Percentiles rank a stretch among this genome's conserved stretches.
Conservation (phyloP, 2,888 invertebrate genomes). For the Ariolimax columbianus region DNA sequence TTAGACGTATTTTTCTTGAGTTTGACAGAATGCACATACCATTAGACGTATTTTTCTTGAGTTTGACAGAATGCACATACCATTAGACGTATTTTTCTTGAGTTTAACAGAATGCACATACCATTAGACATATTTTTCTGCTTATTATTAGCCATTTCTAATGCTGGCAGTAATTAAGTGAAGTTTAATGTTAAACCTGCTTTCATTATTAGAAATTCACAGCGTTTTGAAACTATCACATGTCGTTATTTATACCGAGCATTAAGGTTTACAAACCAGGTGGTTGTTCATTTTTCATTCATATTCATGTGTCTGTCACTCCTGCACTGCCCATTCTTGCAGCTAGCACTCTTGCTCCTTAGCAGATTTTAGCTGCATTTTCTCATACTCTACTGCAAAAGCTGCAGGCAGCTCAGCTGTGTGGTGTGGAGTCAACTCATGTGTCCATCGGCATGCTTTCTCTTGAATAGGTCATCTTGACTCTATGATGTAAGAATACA, state of each 20-base stretch:
- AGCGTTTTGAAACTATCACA: neutral
- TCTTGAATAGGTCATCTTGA: constrained; percentile 29
- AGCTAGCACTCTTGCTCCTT: neutral
- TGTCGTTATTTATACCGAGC: neutral
- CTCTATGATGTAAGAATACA: neutral
- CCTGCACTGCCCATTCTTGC: neutral
- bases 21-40: too few relatives aligned
- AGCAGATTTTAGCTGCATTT: neutral
- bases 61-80: too few relatives aligned
- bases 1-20: too few relatives aligned
- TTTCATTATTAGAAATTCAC: neutral
- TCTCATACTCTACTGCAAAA: neutral
- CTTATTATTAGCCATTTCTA: too few relatives aligned
- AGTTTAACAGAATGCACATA: too few relatives aligned
- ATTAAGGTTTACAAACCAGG: neutral
- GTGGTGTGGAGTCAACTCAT: neutral
- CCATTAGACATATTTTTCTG: too few relatives aligned
- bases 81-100: too few relatives aligned
- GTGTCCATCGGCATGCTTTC: constrained; percentile 32
- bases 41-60: too few relatives aligned
- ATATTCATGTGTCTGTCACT: too few relatives aligned
- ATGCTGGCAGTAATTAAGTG: too few relatives aligned
- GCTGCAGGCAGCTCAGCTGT: neutral
- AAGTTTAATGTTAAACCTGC: too few relatives aligned
- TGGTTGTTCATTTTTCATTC: neutral